These are phyloP conservation scores for Gallinago jamesoni DNA, from an alignment of 2,113 vertebrate species.

Conservation along the genomic window DNA sequence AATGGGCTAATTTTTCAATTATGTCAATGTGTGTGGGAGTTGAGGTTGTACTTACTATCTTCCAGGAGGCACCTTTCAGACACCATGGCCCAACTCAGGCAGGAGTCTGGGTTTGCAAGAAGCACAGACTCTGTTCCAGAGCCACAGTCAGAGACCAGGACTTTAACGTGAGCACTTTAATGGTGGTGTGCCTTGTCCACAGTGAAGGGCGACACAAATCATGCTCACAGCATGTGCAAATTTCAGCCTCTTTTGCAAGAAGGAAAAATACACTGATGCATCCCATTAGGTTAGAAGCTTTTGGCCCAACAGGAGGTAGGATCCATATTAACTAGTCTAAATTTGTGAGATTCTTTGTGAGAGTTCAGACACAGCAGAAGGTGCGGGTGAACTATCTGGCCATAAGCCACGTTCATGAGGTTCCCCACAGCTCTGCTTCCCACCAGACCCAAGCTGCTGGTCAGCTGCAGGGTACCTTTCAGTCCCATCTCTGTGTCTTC, in stretches of 20 bases:
- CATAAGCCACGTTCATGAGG: background rate
- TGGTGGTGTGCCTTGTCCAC: background rate
- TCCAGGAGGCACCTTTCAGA: conserved; percentile 30
- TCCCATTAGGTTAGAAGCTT: background rate
- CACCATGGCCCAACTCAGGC: background rate
- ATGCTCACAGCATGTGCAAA: background rate
- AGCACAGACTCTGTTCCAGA: background rate
- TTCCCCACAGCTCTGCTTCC: background rate
- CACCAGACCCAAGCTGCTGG: background rate
- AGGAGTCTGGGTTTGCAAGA: background rate
- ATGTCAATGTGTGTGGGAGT: conserved; percentile 16
- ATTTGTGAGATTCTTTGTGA: accelerated
- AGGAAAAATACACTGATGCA: background rate
- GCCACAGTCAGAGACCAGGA: background rate
- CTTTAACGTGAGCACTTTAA: background rate
- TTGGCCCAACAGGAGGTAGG: background rate
- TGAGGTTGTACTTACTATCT: conserved; percentile 20
- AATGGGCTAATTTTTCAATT: conserved; percentile 53
- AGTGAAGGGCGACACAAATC: background rate
- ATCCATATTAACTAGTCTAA: background rate
- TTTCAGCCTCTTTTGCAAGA: background rate
- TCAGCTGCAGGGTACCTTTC: background rate
- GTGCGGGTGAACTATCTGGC: too few relatives aligned
- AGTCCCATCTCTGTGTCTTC: background rate
- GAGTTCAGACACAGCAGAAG: background rate